Conservation (phyloP, 2,113 vertebrate genomes). For the Stomatorhinus ivindoensis region DNA sequence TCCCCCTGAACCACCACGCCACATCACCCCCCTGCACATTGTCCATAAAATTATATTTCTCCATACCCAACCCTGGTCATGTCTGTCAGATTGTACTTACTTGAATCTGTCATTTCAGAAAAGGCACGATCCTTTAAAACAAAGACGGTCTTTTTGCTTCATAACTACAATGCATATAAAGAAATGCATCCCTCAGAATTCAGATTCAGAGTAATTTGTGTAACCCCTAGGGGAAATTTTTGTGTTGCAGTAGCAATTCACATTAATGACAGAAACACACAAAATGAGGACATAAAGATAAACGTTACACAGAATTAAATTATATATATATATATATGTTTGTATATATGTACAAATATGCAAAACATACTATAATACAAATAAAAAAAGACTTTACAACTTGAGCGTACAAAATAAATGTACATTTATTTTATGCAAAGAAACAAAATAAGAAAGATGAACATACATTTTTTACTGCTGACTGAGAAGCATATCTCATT, state of each 20-base stretch:
- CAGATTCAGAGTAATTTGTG: neutral
- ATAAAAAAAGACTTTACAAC: neutral
- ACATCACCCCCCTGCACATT: neutral
- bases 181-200: neutral
- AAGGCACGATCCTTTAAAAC: neutral
- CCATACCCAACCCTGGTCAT: neutral
- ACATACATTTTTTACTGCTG: neutral
- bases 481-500: neutral
- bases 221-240: neutral
- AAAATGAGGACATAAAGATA: neutral
- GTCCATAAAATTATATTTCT: neutral
- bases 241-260: neutral
- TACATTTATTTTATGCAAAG: neutral
- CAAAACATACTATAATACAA: neutral
- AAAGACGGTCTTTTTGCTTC: neutral
- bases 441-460: neutral
- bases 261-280: neutral
- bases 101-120: neutral
- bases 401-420: neutral
- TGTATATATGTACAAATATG: neutral
- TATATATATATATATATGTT: neutral
- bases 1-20: neutral
- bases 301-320: neutral
- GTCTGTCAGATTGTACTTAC: neutral
- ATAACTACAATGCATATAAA: neutral